Percentiles rank a stretch among this genome's conserved stretches.
These are phyloP conservation scores for Poecile atricapillus DNA, from an alignment of 2,113 vertebrate species.

Conservation along the genomic window DNA sequence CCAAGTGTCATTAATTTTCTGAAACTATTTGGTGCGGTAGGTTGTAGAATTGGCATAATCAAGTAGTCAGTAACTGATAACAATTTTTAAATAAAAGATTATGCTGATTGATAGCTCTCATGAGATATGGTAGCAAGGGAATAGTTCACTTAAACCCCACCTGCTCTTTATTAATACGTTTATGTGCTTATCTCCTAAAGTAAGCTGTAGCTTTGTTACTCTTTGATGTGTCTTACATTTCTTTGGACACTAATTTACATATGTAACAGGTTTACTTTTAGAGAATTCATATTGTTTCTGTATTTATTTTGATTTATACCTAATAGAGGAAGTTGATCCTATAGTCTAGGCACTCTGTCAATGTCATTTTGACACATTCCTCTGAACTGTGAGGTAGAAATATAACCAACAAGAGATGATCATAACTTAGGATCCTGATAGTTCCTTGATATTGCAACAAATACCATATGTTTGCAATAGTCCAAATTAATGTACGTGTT, in stretches of 20 bases:
- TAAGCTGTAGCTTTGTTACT: neutral
- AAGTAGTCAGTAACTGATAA: neutral
- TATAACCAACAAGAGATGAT: neutral
- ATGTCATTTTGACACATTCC: neutral
- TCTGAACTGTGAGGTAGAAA: neutral
- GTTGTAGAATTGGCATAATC: neutral
- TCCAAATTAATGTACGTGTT: neutral
- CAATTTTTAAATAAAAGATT: neutral
- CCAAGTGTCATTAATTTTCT: neutral
- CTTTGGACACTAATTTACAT: neutral
- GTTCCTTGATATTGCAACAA: neutral
- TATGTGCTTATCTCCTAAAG: neutral
- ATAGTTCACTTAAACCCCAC: neutral
- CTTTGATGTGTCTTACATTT: slow-evolving; percentile 21
- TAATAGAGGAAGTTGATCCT: neutral
- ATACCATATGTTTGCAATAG: neutral
- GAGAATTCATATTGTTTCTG: neutral
- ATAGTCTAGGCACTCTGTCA: neutral
- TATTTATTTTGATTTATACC: slow-evolving; percentile 13
- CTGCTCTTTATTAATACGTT: neutral
- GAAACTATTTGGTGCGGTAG: neutral
- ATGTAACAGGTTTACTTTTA: neutral
- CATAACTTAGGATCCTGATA: neutral
- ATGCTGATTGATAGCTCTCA: neutral
- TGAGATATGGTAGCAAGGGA: neutral